A percentile compares a stretch with the other conserved stretches of the same genome.
Evolutionary conservation across 2,113 vertebrate genomes (phyloP).

Genomic region (Neodon shergylaensis): DNA sequence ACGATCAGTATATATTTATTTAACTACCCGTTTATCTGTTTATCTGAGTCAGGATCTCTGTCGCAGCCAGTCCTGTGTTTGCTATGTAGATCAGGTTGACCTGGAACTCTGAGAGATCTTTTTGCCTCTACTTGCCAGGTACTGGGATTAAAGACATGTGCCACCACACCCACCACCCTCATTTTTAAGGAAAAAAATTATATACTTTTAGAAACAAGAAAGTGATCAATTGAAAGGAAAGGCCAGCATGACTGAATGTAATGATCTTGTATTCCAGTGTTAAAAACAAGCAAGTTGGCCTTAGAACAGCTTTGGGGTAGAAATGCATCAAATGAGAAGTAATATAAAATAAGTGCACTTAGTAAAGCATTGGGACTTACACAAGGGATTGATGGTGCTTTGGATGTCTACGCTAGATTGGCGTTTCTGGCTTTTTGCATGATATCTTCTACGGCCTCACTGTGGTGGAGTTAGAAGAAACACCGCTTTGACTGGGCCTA

Average conservation of each 20-base stretch:
- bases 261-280: neutral
- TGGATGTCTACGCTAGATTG: neutral
- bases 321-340: neutral
- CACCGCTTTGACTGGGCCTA: neutral
- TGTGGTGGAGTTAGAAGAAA: neutral
- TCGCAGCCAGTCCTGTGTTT: neutral
- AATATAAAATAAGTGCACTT: neutral
- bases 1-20: neutral
- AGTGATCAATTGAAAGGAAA: neutral
- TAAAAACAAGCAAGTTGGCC: neutral
- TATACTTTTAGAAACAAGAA: slow-evolving; percentile 12
- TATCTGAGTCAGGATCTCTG: neutral
- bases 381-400: neutral
- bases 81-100: neutral
- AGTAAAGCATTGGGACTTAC: neutral
- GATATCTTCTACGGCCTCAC: neutral
- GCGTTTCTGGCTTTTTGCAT: neutral
- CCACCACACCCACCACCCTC: neutral
- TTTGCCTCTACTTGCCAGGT: neutral
- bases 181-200: neutral
- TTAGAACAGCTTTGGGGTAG: neutral
- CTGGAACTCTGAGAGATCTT: neutral
- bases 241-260: neutral
- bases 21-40: neutral
- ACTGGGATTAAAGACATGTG: neutral